Evolutionary conservation across 2,888 invertebrate genomes (phyloP).

Genomic region (Fabriciana adippe): DNA sequence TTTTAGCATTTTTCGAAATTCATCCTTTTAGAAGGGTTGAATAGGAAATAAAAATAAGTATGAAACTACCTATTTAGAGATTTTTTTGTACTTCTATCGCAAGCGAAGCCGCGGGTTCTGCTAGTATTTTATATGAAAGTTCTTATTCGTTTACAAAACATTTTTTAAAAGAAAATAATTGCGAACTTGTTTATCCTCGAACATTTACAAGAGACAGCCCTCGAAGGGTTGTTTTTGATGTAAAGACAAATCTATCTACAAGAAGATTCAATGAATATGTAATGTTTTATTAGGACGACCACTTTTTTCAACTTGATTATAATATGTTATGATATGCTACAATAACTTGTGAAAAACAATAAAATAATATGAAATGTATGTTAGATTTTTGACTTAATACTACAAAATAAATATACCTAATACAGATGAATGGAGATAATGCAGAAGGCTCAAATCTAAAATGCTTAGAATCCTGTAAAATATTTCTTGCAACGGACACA

Average conservation of each 20-base stretch:
- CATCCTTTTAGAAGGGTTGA: too few relatives aligned
- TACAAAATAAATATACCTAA: not conserved
- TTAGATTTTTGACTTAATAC: not conserved
- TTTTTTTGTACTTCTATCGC: too few relatives aligned
- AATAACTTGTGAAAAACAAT: not conserved
- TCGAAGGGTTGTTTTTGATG: constrained; percentile 21
- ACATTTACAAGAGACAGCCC: constrained; percentile 24
- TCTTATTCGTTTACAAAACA: too few relatives aligned
- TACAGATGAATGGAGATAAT: not conserved
- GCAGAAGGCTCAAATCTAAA: too few relatives aligned
- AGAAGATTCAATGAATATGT: constrained; percentile 40
- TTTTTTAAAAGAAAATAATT: not conserved
- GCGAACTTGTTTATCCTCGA: not conserved
- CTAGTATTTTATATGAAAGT: too few relatives aligned
- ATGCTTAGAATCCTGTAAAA: too few relatives aligned
- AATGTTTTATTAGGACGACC: constrained; percentile 22
- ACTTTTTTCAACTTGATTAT: constrained; percentile 22
- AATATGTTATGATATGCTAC: not conserved
- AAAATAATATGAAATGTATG: not conserved
- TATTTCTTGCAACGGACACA: too few relatives aligned
- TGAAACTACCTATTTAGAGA: too few relatives aligned
- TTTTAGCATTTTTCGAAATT: too few relatives aligned
- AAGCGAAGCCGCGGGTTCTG: too few relatives aligned
- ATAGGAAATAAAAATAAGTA: too few relatives aligned
- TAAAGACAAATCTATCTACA: constrained; percentile 17